phyloP scores from a whole-genome alignment of 2,113 vertebrate genomes.

The Alaudala cheleensis region DNA sequence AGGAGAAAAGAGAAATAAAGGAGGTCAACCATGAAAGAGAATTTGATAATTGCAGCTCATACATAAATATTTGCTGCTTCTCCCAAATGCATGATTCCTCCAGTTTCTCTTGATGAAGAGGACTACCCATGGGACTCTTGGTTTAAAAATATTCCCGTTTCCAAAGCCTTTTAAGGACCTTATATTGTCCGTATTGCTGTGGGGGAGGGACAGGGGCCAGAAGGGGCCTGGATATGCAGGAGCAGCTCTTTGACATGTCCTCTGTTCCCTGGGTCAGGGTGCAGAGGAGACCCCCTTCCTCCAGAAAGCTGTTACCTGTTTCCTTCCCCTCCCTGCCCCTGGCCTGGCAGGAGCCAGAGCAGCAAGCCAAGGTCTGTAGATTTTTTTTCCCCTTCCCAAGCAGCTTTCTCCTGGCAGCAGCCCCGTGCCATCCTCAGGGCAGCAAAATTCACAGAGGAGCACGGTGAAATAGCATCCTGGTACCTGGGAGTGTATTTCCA shows the following conservation, averaged over 20 bases:
- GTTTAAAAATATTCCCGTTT: background rate
- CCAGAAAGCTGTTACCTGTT: background rate
- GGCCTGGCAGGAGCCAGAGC: background rate
- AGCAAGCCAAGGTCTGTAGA: background rate
- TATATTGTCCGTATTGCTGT: background rate
- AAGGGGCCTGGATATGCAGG: background rate
- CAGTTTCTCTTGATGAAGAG: background rate
- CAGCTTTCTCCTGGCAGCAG: background rate
- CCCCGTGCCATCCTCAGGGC: background rate
- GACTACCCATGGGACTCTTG: background rate
- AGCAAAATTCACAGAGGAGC: background rate
- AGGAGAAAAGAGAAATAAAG: background rate
- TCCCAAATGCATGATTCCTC: background rate
- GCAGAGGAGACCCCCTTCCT: background rate
- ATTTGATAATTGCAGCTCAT: conserved; percentile 20
- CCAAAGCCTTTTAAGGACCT: background rate
- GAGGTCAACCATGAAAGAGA: conserved; percentile 19
- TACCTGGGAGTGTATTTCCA: background rate
- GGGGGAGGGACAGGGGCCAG: background rate
- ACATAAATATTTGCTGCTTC: conserved; percentile 42
- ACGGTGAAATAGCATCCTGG: background rate
- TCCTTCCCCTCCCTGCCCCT: background rate
- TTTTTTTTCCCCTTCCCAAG: background rate
- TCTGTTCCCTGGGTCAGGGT: background rate
- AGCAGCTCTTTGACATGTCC: background rate